Evolutionary conservation across 2,113 vertebrate species (phyloP).

Genomic region (Corydoras maculifer): DNA sequence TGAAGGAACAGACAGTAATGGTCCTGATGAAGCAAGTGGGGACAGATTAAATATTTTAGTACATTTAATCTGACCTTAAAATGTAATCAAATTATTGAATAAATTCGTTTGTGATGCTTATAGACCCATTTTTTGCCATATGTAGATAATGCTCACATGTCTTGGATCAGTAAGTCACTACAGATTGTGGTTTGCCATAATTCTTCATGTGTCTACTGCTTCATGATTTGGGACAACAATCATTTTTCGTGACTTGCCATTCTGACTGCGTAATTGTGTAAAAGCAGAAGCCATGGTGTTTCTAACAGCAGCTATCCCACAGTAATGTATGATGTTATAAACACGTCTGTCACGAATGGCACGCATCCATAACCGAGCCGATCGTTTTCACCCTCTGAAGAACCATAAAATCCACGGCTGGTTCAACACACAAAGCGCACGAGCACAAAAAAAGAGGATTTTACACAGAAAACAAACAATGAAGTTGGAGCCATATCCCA

Average conservation of each 20-base stretch:
- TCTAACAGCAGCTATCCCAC: slow-evolving; percentile 27
- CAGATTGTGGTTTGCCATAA: too few species aligned
- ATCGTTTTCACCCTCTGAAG: slow-evolving; percentile 44
- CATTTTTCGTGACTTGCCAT: slow-evolving; percentile 17
- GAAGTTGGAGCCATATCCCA: slow-evolving; percentile 86
- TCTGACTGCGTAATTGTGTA: not conserved
- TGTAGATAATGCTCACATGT: not conserved
- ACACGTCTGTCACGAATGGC: slow-evolving; percentile 33
- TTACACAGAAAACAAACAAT: slow-evolving; percentile 79
- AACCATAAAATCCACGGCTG: slow-evolving; percentile 48
- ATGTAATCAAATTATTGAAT: not conserved
- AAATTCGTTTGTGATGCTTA: not conserved
- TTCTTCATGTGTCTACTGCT: too few species aligned
- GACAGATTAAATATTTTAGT: slow-evolving; percentile 18
- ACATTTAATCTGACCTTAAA: not conserved
- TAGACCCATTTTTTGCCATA: not conserved
- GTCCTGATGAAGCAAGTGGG: slow-evolving; percentile 22
- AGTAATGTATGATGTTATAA: slow-evolving; percentile 40
- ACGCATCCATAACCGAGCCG: slow-evolving; percentile 26
- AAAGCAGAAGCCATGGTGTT: not conserved
- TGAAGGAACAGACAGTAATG: slow-evolving; percentile 39
- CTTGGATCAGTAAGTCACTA: too few species aligned
- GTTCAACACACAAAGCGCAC: slow-evolving; percentile 44
- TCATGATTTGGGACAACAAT: slow-evolving; percentile 22
- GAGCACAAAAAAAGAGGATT: slow-evolving; percentile 43